A percentile compares a stretch with the other conserved stretches of the same genome.
Evolutionary conservation across 2,113 vertebrate genomes (phyloP).

Genomic region (Gavialis gangeticus): DNA sequence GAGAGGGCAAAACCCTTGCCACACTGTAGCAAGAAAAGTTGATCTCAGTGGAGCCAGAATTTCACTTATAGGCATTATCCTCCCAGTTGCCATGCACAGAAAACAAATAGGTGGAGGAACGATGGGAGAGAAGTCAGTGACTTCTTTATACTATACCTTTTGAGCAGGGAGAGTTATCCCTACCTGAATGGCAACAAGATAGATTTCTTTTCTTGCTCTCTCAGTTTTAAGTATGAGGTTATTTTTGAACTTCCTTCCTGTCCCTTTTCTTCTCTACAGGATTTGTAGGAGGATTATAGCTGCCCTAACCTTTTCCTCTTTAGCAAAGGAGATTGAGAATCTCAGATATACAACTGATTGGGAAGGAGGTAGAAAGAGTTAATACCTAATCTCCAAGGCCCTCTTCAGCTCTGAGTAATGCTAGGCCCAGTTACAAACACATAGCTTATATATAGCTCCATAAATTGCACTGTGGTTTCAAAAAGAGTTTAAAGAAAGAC

Average conservation of each 20-base stretch:
- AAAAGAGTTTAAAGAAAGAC: background rate
- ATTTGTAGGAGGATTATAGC: background rate
- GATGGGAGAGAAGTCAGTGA: background rate
- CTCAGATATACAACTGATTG: background rate
- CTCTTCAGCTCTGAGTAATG: background rate
- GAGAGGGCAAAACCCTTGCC: background rate
- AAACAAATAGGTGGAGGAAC: background rate
- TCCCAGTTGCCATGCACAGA: background rate
- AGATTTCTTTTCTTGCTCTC: background rate
- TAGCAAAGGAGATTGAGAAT: background rate
- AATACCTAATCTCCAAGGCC: background rate
- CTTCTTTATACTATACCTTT: background rate
- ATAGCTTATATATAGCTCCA: background rate
- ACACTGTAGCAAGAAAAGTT: background rate
- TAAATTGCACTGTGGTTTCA: background rate
- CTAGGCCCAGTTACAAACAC: background rate
- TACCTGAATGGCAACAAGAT: background rate
- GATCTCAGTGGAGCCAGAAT: background rate
- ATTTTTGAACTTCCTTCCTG: background rate
- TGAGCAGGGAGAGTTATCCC: rapidly evolving
- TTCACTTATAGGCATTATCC: background rate
- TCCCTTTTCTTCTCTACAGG: background rate
- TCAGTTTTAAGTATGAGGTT: background rate
- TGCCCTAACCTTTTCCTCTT: background rate
- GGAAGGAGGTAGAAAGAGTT: background rate